Base-by-base conservation (phyloP, 2,113 vertebrate genomes). In the Mola mola region DNA sequence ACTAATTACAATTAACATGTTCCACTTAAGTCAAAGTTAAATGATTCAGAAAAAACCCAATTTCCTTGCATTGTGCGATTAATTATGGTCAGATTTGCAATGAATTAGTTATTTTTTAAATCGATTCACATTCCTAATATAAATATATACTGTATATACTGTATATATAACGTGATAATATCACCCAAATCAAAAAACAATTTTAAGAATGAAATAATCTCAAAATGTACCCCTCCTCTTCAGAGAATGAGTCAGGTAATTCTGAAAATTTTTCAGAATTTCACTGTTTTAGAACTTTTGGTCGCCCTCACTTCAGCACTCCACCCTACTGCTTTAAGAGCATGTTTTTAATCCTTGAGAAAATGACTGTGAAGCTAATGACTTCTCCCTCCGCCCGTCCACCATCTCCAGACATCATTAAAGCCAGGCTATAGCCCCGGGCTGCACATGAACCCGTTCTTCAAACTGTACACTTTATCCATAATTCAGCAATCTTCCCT, bases 401-500 rank as follows among this genome's bases (percentile, higher is more conserved):
- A 74, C 92, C 93, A 91, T 94, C 94, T 95, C 93, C 92, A 95
- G 94, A 96, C 94, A 96, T 98, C 95, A 97, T 99, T 98, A 97
- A 93, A 93, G 93, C 93, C 91, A 90, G 93, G 93, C 93, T 95
- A 89, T 95, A 93, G 96, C 96, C 95, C 3, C 88, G 61, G 95
- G 96, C 96, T 92, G 92, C 92, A 87, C 94, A 93, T 96, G 94
- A 95, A 98, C 94, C 95, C 94, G 95, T 95, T 95, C 95, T 97
- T 96, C 94, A 95, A 96, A 98, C 95, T 95, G 94, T 98, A 96
- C 95, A 98, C 95, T 97, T 95, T 95, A 98, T 98, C 94, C 95
- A 99, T 99, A 97, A 98, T 97, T 97, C 95, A 98, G 93, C 90
- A 90, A 90, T 94, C 93, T 93, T 94, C 90, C 88, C 93, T 98